A percentile compares a stretch with the other conserved stretches of the same genome.
Conservation (phyloP, 92 coral and sea anemone species). For the Epizoanthus ramosus region DNA sequence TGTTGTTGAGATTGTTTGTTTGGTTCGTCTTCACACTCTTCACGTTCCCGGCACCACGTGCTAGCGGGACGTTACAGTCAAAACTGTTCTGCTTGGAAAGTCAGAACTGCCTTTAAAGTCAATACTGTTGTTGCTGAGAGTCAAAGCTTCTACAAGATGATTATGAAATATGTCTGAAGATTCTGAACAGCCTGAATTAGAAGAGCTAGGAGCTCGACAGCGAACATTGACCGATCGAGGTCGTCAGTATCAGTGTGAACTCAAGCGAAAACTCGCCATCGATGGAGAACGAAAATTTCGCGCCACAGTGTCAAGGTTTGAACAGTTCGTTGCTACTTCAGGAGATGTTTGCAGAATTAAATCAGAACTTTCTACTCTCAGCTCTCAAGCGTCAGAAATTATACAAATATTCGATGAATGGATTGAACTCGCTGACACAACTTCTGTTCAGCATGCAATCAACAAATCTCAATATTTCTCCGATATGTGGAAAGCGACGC, state of each 20-base stretch:
- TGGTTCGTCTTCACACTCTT: no score
- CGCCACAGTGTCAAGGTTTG: not conserved
- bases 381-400: not conserved
- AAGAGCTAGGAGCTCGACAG: no score
- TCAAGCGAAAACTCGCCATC: constrained; percentile 14
- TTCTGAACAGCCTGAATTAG: no score
- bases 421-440: not conserved
- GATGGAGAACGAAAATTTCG: constrained; percentile 15
- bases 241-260: no score
- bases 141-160: no score
- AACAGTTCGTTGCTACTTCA: not conserved
- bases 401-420: not conserved
- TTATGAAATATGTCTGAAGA: no score
- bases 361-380: constrained; percentile 16
- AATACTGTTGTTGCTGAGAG: constrained; percentile 42
- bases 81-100: not conserved
- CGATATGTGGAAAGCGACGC: constrained; percentile 38
- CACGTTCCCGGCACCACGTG: no score
- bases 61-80: not conserved
- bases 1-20: no score
- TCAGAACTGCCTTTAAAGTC: not conserved
- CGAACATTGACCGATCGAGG: no score
- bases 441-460: constrained; percentile 4
- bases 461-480: not conserved
- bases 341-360: not conserved